phyloP scores from a whole-genome alignment of 2,888 invertebrate genomes.

The Agriotes lineatus region DNA sequence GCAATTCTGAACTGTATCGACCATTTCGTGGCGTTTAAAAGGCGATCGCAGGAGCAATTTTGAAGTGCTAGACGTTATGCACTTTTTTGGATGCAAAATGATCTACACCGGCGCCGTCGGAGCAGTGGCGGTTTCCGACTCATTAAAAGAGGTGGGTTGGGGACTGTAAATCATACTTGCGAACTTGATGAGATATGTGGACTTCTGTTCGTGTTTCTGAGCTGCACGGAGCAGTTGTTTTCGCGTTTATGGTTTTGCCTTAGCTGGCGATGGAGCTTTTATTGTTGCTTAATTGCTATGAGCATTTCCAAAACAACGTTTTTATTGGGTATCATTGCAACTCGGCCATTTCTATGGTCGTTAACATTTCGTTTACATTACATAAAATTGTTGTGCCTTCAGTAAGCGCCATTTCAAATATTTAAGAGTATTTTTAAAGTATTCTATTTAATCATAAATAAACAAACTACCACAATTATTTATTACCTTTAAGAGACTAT shows the following conservation, averaged over 20 bases:
- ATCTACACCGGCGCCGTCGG: constrained; percentile 33
- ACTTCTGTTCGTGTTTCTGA: constrained; percentile 27
- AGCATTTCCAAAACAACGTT: no score
- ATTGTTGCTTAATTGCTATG: no score
- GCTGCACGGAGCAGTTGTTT: constrained; percentile 13
- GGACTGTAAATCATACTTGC: constrained; percentile 27
- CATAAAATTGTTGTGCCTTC: no score
- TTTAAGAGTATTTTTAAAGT: no score
- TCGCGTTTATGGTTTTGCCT: background rate
- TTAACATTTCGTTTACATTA: no score
- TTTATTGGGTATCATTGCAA: no score
- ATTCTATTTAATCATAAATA: no score
- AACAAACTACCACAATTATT: no score
- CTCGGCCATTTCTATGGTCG: no score
- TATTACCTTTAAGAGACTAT: no score
- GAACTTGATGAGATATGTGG: constrained; percentile 37
- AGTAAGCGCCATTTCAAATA: no score
- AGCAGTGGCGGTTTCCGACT: constrained; percentile 34
- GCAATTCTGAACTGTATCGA: background rate
- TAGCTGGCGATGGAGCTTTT: no score
- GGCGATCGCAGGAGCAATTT: background rate
- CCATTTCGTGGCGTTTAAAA: background rate
- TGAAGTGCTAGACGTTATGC: background rate
- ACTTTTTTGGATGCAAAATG: constrained; percentile 27
- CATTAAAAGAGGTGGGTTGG: constrained; percentile 36